These are phyloP conservation scores for Calosoma granatense DNA, from an alignment of 1,140 invertebrate genomes.

Conservation along the genomic window DNA sequence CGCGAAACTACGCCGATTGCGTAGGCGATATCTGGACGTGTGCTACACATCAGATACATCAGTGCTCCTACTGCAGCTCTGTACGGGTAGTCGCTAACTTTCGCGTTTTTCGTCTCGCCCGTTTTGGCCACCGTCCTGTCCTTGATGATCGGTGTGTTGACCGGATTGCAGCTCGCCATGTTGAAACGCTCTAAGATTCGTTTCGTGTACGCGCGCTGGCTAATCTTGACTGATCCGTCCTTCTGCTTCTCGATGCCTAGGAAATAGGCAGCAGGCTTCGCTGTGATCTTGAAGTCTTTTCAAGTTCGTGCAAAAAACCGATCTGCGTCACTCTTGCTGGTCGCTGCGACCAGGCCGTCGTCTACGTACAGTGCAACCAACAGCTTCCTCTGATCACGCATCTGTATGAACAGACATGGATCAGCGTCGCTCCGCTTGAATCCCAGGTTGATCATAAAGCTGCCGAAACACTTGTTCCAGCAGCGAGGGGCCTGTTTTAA, in stretches of 20 bases:
- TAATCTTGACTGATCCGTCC: conserved; percentile 13
- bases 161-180: conserved; percentile 28
- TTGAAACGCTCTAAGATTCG: conserved; percentile 29
- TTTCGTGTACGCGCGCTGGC: conserved; percentile 28
- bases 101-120: conserved; percentile 12
- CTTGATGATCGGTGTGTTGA: conserved; percentile 27
- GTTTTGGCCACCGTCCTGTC: conserved; percentile 10
- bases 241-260: neutral
- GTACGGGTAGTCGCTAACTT: conserved; percentile 28
- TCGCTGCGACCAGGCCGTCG: neutral
- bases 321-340: neutral
- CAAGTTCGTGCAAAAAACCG: neutral
- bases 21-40: conserved; percentile 33
- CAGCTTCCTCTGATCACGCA: neutral
- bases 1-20: conserved; percentile 27
- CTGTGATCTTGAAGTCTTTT: neutral
- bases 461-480: no score
- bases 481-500: no score
- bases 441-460: conserved; percentile 20
- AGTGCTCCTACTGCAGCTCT: conserved; percentile 30
- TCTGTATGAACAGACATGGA: conserved; percentile 18
- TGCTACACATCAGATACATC: conserved; percentile 30
- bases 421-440: conserved; percentile 15
- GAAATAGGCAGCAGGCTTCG: neutral
- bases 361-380: neutral